Percentiles rank a stretch among this genome's conserved stretches.
These are phyloP conservation scores for Lutjanus campechanus DNA, from an alignment of 2,797 vertebrate genomes.

Conservation along the genomic window DNA sequence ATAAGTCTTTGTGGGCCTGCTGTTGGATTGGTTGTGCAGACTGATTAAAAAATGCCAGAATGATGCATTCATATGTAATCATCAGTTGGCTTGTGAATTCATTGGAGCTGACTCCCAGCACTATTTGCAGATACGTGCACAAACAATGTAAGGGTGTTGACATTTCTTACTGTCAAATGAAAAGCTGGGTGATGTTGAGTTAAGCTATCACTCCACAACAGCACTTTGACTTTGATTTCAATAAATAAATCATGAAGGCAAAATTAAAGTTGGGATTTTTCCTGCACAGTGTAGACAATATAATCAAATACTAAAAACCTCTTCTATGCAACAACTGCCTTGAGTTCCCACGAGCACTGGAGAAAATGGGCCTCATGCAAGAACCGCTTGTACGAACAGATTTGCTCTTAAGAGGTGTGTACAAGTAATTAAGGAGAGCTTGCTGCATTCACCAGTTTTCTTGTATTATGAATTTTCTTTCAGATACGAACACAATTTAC, in stretches of 20 bases:
- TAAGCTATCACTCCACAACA: background rate
- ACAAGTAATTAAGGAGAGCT: too few species aligned
- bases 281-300: background rate
- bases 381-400: too few species aligned
- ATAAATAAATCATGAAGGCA: background rate
- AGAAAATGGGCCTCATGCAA: background rate
- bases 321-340: background rate
- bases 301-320: background rate
- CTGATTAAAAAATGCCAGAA: slow-evolving; percentile 1
- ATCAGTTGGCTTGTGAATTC: background rate
- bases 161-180: background rate
- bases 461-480: too few species aligned
- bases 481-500: too few species aligned
- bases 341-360: background rate
- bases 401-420: too few species aligned
- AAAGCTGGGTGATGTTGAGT: background rate
- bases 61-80: slow-evolving; percentile 6
- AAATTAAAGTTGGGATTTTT: background rate
- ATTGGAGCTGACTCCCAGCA: background rate
- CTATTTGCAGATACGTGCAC: background rate
- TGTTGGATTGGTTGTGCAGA: background rate
- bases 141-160: background rate
- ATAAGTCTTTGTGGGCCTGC: background rate
- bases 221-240: background rate
- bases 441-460: too few species aligned